Conservation (phyloP, 2,888 invertebrate genomes). For the Agrotis puta region DNA sequence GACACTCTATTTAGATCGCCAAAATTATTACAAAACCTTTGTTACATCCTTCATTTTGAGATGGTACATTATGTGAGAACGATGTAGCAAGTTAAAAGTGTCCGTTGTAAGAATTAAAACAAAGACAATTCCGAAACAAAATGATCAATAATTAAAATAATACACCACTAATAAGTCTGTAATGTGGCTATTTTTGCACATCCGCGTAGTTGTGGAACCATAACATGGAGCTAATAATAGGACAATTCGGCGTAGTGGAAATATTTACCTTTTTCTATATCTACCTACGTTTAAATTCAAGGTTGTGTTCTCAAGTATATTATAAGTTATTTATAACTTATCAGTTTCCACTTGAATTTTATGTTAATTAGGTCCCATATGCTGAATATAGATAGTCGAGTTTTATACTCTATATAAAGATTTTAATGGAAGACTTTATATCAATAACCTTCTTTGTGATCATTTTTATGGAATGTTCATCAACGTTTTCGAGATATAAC, state of each 20-base stretch:
- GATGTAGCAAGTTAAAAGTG: too few relatives aligned
- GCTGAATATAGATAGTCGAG: neutral
- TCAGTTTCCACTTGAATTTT: neutral
- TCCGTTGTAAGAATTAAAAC: too few relatives aligned
- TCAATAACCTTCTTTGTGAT: too few relatives aligned
- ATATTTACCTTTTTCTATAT: slow-evolving; percentile 18
- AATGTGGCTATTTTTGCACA: slow-evolving; percentile 21
- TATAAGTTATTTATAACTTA: slow-evolving; percentile 4
- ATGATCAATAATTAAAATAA: too few relatives aligned
- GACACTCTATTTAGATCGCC: too few relatives aligned
- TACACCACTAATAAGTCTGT: slow-evolving; percentile 29
- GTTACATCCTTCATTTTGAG: too few relatives aligned
- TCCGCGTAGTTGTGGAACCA: slow-evolving; percentile 13
- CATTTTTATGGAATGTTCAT: neutral
- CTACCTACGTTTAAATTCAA: slow-evolving; percentile 9
- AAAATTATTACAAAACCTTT: too few relatives aligned
- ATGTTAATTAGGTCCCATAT: neutral
- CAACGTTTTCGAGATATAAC: too few relatives aligned
- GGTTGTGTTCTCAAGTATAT: slow-evolving; percentile 9
- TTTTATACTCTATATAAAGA: too few relatives aligned
- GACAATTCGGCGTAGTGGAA: slow-evolving; percentile 9
- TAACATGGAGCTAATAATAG: slow-evolving; percentile 21
- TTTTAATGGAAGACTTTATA: too few relatives aligned
- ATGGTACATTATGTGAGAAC: too few relatives aligned
- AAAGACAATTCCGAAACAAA: too few relatives aligned